Conservation (phyloP, 2,888 invertebrate genomes). For the Gymnocheta viridis region DNA sequence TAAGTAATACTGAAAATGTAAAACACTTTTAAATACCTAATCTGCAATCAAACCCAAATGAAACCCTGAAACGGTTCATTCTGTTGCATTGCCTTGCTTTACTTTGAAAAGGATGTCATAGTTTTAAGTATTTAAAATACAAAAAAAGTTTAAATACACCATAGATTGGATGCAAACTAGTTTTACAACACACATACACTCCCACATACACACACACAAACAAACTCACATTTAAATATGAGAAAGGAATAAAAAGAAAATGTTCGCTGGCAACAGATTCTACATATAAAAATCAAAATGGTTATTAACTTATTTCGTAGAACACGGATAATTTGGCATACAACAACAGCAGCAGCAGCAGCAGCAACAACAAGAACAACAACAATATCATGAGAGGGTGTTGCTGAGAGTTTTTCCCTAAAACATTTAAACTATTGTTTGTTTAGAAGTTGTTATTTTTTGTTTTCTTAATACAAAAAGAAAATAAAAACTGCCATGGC, state of each 20-base stretch:
- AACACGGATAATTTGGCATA: slow-evolving; percentile 66
- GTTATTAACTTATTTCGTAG: slow-evolving; percentile 41
- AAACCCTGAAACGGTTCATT: not conserved
- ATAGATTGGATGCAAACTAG: slow-evolving; percentile 59
- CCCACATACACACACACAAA: slow-evolving; percentile 30
- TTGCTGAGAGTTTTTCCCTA: slow-evolving; percentile 58
- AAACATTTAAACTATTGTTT: slow-evolving; percentile 64
- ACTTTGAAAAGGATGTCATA: slow-evolving; percentile 58
- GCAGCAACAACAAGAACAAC: slow-evolving; percentile 18
- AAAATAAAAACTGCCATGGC: slow-evolving; percentile 44
- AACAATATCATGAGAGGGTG: slow-evolving; percentile 63
- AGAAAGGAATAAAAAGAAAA: slow-evolving; percentile 8
- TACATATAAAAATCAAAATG: slow-evolving; percentile 35
- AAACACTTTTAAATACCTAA: too few relatives aligned
- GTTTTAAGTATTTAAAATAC: slow-evolving; percentile 55
- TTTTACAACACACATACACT: slow-evolving; percentile 33
- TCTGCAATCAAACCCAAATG: not conserved
- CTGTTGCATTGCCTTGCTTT: slow-evolving; percentile 15
- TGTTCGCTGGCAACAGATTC: slow-evolving; percentile 52
- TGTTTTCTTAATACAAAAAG: not conserved
- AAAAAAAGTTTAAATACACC: slow-evolving; percentile 37
- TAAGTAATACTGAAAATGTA: slow-evolving; percentile 60
- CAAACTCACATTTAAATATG: not conserved
- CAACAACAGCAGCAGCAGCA: not conserved
- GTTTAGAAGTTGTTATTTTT: slow-evolving; percentile 31